Evolutionary conservation across 2,113 vertebrate species (phyloP).

Genomic region (Pelecanus crispus): DNA sequence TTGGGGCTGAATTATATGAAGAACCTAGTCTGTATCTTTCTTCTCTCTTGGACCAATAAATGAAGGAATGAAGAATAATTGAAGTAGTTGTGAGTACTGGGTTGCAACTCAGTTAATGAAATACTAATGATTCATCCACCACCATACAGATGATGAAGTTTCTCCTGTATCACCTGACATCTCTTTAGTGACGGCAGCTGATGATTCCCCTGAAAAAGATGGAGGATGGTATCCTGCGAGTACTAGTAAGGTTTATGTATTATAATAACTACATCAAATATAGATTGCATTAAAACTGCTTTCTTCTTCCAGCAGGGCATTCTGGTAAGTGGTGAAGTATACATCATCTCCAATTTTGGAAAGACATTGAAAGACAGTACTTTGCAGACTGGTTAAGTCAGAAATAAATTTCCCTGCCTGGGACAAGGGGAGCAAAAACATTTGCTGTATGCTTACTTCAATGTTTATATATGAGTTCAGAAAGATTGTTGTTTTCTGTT

Average conservation of each 20-base stretch:
- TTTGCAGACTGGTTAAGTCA: not conserved
- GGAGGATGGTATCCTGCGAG: not conserved
- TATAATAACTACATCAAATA: not conserved
- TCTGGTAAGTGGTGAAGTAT: conserved; percentile 22
- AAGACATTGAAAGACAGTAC: not conserved
- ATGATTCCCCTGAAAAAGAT: not conserved
- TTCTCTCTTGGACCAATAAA: not conserved
- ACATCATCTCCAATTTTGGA: not conserved
- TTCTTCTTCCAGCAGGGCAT: not conserved
- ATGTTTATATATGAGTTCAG: not conserved
- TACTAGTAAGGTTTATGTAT: conserved; percentile 49
- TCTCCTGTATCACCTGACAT: not conserved
- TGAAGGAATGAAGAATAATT: not conserved
- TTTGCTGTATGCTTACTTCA: not conserved
- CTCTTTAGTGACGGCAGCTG: not conserved
- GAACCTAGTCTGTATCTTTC: not conserved
- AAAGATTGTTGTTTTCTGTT: not conserved
- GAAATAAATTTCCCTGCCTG: not conserved
- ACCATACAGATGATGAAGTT: not conserved
- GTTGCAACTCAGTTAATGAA: not conserved
- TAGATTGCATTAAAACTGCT: not conserved
- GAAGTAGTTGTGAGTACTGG: not conserved
- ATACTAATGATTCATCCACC: not conserved
- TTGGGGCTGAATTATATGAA: not conserved
- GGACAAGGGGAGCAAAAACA: not conserved